Percentiles rank a stretch among this genome's conserved stretches.
phyloP scores from a whole-genome alignment of 2,113 vertebrate species.

The Galemys pyrenaicus region DNA sequence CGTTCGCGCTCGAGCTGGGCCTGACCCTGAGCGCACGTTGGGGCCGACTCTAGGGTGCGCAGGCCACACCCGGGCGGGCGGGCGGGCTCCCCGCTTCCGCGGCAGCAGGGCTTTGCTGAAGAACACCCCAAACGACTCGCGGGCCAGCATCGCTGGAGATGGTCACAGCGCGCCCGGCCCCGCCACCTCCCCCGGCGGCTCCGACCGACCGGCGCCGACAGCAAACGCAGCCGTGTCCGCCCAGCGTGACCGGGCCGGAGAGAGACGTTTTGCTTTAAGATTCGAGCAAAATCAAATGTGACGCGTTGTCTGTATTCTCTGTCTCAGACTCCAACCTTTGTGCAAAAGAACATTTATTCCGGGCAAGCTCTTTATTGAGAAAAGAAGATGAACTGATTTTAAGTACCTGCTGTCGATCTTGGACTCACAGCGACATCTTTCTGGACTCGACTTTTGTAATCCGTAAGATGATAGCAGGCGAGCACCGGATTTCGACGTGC shows the following conservation, averaged over 20 bases:
- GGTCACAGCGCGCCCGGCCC: too few relatives aligned
- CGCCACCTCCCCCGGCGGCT: too few relatives aligned
- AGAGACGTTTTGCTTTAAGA: neutral
- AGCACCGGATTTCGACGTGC: neutral
- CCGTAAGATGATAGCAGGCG: neutral
- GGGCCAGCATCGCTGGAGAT: too few relatives aligned
- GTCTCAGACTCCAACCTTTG: neutral
- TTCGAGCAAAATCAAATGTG: neutral
- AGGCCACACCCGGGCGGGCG: too few relatives aligned
- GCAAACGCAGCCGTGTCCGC: too few relatives aligned
- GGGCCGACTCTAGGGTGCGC: too few relatives aligned
- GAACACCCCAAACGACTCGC: too few relatives aligned
- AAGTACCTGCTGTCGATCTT: neutral
- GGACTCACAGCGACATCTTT: neutral
- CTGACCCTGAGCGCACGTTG: too few relatives aligned
- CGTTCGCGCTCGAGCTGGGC: too few relatives aligned
- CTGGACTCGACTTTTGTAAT: neutral
- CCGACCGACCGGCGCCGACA: too few relatives aligned
- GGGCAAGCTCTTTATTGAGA: neutral
- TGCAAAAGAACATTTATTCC: neutral
- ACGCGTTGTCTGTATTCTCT: neutral
- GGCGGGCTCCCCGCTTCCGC: too few relatives aligned
- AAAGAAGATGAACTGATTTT: slow-evolving; percentile 11
- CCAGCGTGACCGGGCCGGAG: neutral
- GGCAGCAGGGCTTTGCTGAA: too few relatives aligned